Percentiles rank a stretch among this genome's conserved stretches.
These are phyloP conservation scores for Beris morrisii DNA, from an alignment of 2,888 invertebrate genomes.

Conservation along the genomic window DNA sequence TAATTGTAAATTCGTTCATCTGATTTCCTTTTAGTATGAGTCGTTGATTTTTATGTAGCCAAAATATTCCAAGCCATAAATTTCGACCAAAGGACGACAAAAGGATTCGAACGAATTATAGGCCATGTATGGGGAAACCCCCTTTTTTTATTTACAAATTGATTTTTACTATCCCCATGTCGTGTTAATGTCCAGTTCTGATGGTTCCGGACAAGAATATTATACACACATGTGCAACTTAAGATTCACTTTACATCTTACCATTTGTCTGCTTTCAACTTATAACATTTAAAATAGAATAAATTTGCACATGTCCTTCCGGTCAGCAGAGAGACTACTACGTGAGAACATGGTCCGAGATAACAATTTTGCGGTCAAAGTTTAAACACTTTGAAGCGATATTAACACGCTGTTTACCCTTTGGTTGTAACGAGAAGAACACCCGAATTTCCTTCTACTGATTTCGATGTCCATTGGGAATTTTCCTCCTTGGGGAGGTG, in stretches of 20 bases:
- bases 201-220: no score
- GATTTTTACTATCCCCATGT: no score
- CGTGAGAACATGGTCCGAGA: slow-evolving; percentile 22
- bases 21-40: no score
- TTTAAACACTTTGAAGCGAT: slow-evolving; percentile 38
- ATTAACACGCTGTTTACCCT: slow-evolving; percentile 38
- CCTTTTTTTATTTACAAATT: slow-evolving; percentile 10
- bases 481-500: background rate
- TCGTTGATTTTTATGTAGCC: slow-evolving; percentile 27
- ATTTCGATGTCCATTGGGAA: slow-evolving; percentile 16
- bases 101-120: no score
- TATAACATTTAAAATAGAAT: slow-evolving; percentile 4
- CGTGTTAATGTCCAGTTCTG: no score
- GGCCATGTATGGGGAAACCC: background rate
- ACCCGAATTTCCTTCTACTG: slow-evolving; percentile 1
- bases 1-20: no score
- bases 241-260: slow-evolving; percentile 19
- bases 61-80: slow-evolving; percentile 32
- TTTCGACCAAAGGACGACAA: slow-evolving; percentile 14
- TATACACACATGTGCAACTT: background rate
- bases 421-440: slow-evolving; percentile 16
- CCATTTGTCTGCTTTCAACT: background rate
- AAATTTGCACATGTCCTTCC: background rate
- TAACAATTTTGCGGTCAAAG: slow-evolving; percentile 37
- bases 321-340: slow-evolving; percentile 13